Percentiles rank a stretch among this genome's conserved stretches.
Conservation (phyloP, 2,113 vertebrate genomes). For the Erpornis zantholeuca region DNA sequence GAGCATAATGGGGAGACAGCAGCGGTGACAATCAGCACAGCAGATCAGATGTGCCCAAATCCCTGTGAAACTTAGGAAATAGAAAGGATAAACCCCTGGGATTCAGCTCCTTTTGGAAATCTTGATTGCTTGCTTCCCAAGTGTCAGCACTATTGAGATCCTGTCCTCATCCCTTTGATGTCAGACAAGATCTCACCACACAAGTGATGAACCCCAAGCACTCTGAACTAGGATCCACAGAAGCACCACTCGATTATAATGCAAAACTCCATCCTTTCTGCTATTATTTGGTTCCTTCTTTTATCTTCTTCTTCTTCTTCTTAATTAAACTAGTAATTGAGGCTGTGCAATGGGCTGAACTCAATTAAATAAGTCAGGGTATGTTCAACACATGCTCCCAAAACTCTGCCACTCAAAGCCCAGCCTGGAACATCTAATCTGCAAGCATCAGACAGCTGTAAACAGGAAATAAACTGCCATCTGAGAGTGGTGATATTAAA, state of each 20-base stretch:
- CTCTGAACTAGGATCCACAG: neutral
- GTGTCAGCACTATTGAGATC: neutral
- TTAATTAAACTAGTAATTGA: conserved; percentile 25
- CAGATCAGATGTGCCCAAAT: neutral
- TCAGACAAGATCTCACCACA: neutral
- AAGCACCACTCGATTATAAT: neutral
- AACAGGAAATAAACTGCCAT: neutral
- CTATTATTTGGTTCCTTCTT: neutral
- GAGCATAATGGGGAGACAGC: neutral
- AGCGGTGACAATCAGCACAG: neutral
- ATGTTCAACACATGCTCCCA: neutral
- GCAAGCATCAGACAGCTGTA: neutral
- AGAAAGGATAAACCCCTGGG: neutral
- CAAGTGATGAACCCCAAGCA: neutral
- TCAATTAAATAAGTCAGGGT: neutral
- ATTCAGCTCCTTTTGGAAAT: neutral
- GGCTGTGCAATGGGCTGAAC: neutral
- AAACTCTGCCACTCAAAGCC: neutral
- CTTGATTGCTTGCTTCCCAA: neutral
- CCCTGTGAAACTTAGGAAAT: neutral
- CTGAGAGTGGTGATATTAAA: neutral
- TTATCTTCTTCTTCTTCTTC: neutral
- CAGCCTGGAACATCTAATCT: neutral
- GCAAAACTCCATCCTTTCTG: neutral
- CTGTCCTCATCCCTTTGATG: neutral